Percentiles rank a stretch among this genome's conserved stretches.
Evolutionary conservation across 2,888 invertebrate species (phyloP).

Genomic region (Pterostichus niger): DNA sequence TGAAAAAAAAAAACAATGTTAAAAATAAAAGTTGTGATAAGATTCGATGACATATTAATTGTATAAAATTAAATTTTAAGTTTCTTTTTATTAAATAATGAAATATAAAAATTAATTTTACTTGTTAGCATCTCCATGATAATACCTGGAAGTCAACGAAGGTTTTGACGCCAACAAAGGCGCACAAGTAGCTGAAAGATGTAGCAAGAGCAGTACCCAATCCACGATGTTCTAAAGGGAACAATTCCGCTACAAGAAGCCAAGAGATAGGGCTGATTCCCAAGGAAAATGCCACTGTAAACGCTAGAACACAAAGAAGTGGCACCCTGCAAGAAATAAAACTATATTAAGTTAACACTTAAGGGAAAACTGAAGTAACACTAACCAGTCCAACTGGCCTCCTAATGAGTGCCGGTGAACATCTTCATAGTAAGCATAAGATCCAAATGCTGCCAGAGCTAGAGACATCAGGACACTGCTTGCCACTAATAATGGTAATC

Average conservation of each 20-base stretch:
- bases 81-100: too few relatives aligned
- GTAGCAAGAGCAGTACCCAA: slow-evolving; percentile 92
- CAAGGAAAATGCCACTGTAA: slow-evolving; percentile 91
- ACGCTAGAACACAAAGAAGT: slow-evolving; percentile 88
- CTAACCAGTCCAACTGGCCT: slow-evolving; percentile 68
- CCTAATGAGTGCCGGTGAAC: slow-evolving; percentile 78
- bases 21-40: too few relatives aligned
- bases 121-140: background rate
- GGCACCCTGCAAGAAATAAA: slow-evolving; percentile 83
- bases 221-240: slow-evolving; percentile 91
- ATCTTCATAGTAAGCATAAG: slow-evolving; percentile 90
- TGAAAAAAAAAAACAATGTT: too few relatives aligned
- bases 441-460: slow-evolving; percentile 91
- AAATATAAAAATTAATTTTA: too few relatives aligned
- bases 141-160: slow-evolving; percentile 87
- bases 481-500: slow-evolving; percentile 88
- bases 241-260: slow-evolving; percentile 90
- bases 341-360: background rate
- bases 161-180: slow-evolving; percentile 91
- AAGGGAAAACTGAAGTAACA: background rate
- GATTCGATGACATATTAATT: too few relatives aligned
- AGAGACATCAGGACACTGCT: slow-evolving; percentile 92
- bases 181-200: slow-evolving; percentile 91
- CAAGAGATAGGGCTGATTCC: slow-evolving; percentile 94
- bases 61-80: too few relatives aligned